Percentiles rank a stretch among this genome's conserved stretches.
phyloP scores from a whole-genome alignment of 2,888 invertebrate genomes.

The Melipona beecheii region DNA sequence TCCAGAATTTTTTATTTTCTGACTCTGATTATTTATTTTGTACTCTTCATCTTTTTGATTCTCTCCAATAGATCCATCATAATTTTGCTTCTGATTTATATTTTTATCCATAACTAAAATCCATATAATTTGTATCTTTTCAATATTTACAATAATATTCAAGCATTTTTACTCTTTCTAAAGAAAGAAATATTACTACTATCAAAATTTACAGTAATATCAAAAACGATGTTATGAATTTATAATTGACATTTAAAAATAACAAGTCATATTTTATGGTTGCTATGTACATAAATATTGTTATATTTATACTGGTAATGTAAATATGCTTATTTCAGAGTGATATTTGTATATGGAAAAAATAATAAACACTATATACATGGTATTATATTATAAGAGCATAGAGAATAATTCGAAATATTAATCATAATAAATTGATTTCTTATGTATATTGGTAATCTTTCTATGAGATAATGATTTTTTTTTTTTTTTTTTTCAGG shows the following conservation, averaged over 20 bases:
- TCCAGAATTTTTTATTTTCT: background rate
- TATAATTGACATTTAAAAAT: slow-evolving; percentile 51
- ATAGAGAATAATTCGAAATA: background rate
- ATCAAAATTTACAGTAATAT: slow-evolving; percentile 50
- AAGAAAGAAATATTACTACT: slow-evolving; percentile 6
- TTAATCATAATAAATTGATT: background rate
- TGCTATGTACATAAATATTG: slow-evolving; percentile 61
- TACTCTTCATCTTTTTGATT: slow-evolving; percentile 4
- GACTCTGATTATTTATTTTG: background rate
- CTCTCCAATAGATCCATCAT: slow-evolving; percentile 7
- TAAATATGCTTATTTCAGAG: slow-evolving; percentile 14
- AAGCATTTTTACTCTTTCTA: slow-evolving; percentile 38
- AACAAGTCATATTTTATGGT: slow-evolving; percentile 61
- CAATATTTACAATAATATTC: background rate
- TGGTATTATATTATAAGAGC: background rate
- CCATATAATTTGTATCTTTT: background rate
- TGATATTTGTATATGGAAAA: background rate
- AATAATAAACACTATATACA: background rate
- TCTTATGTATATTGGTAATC: background rate
- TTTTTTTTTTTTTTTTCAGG: slow-evolving; percentile 76
- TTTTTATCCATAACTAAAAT: slow-evolving; percentile 52
- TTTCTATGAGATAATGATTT: background rate
- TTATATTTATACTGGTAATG: slow-evolving; percentile 4
- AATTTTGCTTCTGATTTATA: slow-evolving; percentile 15
- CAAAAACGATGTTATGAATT: slow-evolving; percentile 25